Percentiles rank a stretch among this genome's conserved stretches.
Conservation (phyloP, 2,113 vertebrate genomes). For the Rhinoderma darwinii region DNA sequence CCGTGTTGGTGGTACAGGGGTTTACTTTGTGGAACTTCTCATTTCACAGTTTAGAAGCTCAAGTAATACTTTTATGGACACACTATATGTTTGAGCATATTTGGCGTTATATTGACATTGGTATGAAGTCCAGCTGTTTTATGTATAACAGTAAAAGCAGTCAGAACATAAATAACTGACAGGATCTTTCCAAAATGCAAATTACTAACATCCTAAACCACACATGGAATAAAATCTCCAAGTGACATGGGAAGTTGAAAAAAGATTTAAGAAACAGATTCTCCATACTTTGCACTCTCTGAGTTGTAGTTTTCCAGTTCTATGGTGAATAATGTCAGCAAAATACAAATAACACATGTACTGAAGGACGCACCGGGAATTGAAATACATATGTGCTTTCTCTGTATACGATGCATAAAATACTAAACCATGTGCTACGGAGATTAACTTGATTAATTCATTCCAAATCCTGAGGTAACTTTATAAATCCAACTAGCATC, state of each 20-base stretch:
- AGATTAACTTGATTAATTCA: neutral
- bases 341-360: conserved; percentile 41
- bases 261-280: conserved; percentile 65
- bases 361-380: conserved; percentile 17
- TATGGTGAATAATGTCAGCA: neutral
- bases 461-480: neutral
- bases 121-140: conserved; percentile 68
- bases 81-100: conserved; percentile 40
- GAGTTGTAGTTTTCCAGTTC: conserved; percentile 65
- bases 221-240: conserved; percentile 61
- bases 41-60: conserved; percentile 26
- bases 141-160: conserved; percentile 64
- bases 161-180: conserved; percentile 65
- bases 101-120: conserved; percentile 50
- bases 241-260: conserved; percentile 63
- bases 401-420: conserved; percentile 40
- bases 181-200: conserved; percentile 67
- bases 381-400: conserved; percentile 49
- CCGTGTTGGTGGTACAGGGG: conserved; percentile 29
- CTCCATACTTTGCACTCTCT: conserved; percentile 45
- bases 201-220: conserved; percentile 60
- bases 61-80: conserved; percentile 32
- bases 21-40: conserved; percentile 30
- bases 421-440: conserved; percentile 9
- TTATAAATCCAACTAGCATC: neutral